Evolutionary conservation across 2,888 invertebrate species (phyloP), one percentile per base, ranked within the genome.

Genomic region (Mimumesa dahlbomi): DNA sequence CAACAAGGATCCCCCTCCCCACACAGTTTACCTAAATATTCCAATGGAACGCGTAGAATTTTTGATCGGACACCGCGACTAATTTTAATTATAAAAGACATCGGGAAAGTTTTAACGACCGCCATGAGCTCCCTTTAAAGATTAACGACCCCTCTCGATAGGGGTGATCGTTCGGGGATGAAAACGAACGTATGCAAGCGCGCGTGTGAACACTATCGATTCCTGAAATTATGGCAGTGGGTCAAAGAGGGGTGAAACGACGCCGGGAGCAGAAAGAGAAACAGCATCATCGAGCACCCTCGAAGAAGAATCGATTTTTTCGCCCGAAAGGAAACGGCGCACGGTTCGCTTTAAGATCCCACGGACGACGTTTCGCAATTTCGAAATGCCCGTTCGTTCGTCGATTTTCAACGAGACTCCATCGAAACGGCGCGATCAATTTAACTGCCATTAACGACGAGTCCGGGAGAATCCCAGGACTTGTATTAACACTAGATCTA

Each of bases 221-320:
- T 84, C 79, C 76, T 71, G 73, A 85, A 88, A 88, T 87, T 85
- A 88, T 86, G 88, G 86, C 85, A 89, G 79, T 84, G 74, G 80
- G 75, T 75, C 70, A 79, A 63, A 79, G 74, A 74, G 70, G 79
- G 79, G 64, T 67, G 74, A 67, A 70, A 68, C 67, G 63, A 73
- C 36, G 63, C 58, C 64, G 57, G 49, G 61, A 49, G 73, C 50
- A 53, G 49, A 42, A 40, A 36, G 52, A 63, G 56, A 38, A 58
- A 54, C 53, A 70, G 62, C 73, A 66, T 66, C 73, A 71, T 71
- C 69, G 70, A 59, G 70, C 63, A 54, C 62, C 63, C 63, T 63
- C 63, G 48, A 40, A 49, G 29, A 56, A 66, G 53, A 34, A 53
- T 9, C 6, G 29, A n/a, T n/a, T n/a, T n/a, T n/a, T n/a, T n/a